phyloP scores from a whole-genome alignment of 2,113 vertebrate genomes.

The Erythrolamprus reginae region DNA sequence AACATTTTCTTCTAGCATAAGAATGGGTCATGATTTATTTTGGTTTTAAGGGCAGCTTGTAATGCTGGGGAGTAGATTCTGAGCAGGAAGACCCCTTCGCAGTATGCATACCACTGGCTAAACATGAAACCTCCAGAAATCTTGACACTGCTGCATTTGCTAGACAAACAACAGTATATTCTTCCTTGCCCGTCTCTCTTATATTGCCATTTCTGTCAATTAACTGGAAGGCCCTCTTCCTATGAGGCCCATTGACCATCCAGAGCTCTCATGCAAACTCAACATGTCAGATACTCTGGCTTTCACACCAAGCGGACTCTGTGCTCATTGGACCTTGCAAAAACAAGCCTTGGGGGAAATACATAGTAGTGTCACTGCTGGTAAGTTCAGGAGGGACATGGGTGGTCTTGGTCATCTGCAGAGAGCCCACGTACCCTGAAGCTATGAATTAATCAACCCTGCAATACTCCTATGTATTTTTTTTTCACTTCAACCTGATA shows the following conservation, averaged over 20 bases:
- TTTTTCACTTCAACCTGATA: neutral
- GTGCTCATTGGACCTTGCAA: neutral
- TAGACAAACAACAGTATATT: neutral
- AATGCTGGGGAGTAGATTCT: neutral
- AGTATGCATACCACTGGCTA: neutral
- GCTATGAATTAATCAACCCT: neutral
- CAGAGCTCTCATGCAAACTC: neutral
- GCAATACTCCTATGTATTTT: neutral
- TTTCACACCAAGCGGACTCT: neutral
- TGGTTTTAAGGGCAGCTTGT: neutral
- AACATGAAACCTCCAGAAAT: neutral
- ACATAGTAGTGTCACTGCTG: neutral
- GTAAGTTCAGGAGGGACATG: neutral
- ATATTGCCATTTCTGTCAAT: neutral
- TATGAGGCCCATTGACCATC: neutral
- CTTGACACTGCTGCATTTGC: neutral
- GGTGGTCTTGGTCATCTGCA: neutral
- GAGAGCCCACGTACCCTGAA: neutral
- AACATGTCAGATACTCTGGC: neutral
- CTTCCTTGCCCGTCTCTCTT: neutral
- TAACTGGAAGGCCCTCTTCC: neutral
- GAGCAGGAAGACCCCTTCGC: neutral
- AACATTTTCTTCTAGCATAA: neutral
- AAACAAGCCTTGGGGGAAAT: neutral
- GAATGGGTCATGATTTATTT: neutral